Evolutionary conservation across 2,113 vertebrate genomes (phyloP), one percentile per base, ranked within the genome.

Genomic region (Caretta caretta): DNA sequence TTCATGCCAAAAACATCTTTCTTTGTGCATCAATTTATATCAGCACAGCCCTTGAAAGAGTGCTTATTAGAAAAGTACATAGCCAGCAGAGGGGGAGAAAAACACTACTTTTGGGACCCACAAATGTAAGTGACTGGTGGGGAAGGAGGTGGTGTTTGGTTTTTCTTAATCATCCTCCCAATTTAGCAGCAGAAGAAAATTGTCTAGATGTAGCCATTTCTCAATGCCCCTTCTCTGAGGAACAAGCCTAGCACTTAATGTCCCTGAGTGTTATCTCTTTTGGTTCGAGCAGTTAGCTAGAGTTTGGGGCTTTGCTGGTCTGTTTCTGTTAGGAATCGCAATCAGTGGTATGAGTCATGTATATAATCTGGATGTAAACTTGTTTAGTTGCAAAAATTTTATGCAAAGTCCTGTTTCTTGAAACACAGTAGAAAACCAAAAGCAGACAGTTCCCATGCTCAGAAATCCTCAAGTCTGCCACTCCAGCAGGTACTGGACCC

Each of bases 221-320:
- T 82, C 83, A 53, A 27, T 8, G 78, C 80, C 20, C 10, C 6
- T 31, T 5, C 0, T 0, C 83, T 0, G 8, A 88, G 81, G 89
- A 95, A 92, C 46, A 83, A 91, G 87, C 27, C 31, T 0, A 29
- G n/a, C 78, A 78, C 4, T 80, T 29, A 16, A 80, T 53, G 69
- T 31, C 87, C 59, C 69, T 54, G n/a, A 1, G 29, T 49, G 29
- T 5, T 80, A 24, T 4, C 27, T 1, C 8, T 38, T 1, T 0
- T 0, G 1, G 54, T 49, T 27, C 29, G 5, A 56, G 82, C 0
- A 0, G 78, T 53, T 38, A 4, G 0, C 80, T 53, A 1, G 86
- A 86, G 29, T 5, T 35, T 8, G 0, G 56, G 6, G 29, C 57
- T 62, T 90, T 5, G 16, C 1, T 0, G 35, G 25, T 29, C 8